phyloP scores from a whole-genome alignment of 2,113 vertebrate genomes.

The Pachyramphus minor region DNA sequence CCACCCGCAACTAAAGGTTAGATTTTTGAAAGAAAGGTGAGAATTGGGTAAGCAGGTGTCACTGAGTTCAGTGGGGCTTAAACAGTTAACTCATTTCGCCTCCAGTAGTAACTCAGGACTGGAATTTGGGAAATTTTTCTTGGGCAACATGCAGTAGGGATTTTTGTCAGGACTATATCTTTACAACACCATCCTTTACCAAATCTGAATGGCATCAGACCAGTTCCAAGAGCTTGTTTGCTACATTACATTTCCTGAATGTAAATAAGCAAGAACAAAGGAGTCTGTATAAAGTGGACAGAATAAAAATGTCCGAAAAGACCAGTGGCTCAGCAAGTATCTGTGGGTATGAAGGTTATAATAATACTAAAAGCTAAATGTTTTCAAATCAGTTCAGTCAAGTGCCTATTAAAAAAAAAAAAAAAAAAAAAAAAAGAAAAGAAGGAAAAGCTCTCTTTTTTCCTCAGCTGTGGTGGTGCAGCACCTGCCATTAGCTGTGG shows the following conservation, averaged over 20 bases:
- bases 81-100: background rate
- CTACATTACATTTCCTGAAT: background rate
- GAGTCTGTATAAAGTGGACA: background rate
- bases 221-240: background rate
- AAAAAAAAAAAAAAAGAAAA: background rate
- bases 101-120: background rate
- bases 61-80: background rate
- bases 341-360: background rate
- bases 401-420: background rate
- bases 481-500: constrained; percentile 87
- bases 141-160: background rate
- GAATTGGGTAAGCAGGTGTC: background rate
- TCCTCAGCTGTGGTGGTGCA: constrained; percentile 66
- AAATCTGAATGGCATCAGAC: background rate
- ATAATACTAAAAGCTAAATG: background rate
- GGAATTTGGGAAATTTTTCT: background rate
- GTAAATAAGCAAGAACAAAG: background rate
- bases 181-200: background rate
- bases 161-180: background rate
- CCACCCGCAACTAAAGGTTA: background rate
- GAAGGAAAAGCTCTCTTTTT: constrained; percentile 5
- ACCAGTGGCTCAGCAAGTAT: background rate
- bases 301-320: background rate
- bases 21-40: background rate
- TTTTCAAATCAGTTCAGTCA: constrained; percentile 9